Conservation (phyloP, 2,797 vertebrate species). For the Steatocranus sp. region DNA sequence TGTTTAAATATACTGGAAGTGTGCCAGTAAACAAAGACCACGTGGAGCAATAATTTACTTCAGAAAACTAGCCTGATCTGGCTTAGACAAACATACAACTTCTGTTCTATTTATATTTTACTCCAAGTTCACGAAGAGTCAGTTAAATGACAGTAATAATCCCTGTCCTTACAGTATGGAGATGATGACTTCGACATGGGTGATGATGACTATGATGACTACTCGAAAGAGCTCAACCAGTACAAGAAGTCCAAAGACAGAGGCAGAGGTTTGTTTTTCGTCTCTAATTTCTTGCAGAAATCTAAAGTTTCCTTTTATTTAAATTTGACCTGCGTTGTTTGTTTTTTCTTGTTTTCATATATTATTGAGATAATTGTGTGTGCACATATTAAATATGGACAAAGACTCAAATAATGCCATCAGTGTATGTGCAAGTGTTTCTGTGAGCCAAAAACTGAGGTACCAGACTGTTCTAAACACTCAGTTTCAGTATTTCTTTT, state of each 20-base stretch:
- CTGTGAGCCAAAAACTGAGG: not conserved
- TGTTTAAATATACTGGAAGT: not conserved
- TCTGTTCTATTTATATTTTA: not conserved
- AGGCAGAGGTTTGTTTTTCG: conserved; percentile 66
- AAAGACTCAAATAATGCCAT: not conserved
- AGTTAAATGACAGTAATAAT: not conserved
- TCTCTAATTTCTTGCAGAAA: not conserved
- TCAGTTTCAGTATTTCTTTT: not conserved
- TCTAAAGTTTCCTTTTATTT: not conserved
- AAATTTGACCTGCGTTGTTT: rapidly evolving
- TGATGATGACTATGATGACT: conserved; percentile 89
- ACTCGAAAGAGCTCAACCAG: conserved; percentile 86
- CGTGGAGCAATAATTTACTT: not conserved
- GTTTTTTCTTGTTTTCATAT: not conserved
- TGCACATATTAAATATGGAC: not conserved
- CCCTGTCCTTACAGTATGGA: conserved; percentile 42
- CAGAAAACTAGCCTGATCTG: not conserved
- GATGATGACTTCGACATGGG: conserved; percentile 84
- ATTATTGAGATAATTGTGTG: not conserved
- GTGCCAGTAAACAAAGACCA: not conserved
- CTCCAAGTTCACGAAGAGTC: not conserved
- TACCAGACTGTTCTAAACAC: not conserved
- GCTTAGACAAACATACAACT: not conserved
- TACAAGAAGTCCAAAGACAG: conserved; percentile 88
- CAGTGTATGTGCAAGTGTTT: not conserved